These are phyloP conservation scores for Sebastes steindachneri DNA, from an alignment of 2,797 vertebrate genomes.

Conservation along the genomic window DNA sequence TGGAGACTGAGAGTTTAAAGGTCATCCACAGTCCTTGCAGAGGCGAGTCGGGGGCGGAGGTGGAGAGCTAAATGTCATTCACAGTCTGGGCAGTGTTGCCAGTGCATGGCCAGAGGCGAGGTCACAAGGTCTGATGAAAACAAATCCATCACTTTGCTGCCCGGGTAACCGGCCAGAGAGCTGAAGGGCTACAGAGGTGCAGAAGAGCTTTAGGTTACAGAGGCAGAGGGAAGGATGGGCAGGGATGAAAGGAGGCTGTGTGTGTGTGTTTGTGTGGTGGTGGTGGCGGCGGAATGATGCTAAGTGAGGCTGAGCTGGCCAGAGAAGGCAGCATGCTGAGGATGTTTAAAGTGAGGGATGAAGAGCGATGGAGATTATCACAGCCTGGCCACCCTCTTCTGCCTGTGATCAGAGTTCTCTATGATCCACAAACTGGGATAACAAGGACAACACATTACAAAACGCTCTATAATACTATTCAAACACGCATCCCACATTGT, in stretches of 20 bases:
- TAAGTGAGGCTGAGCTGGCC: slow-evolving; percentile 18
- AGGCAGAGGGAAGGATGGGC: slow-evolving; percentile 20
- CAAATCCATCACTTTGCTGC: slow-evolving; percentile 78
- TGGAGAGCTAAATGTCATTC: slow-evolving; percentile 63
- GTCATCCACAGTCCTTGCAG: slow-evolving; percentile 50
- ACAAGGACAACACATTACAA: background rate
- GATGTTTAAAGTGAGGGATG: slow-evolving; percentile 31
- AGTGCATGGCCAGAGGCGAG: slow-evolving; percentile 49
- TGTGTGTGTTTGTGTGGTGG: background rate
- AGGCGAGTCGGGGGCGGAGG: background rate
- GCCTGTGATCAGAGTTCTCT: slow-evolving; percentile 20
- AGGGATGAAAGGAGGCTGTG: slow-evolving; percentile 32
- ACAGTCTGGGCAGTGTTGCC: slow-evolving; percentile 30
- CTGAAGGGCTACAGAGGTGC: slow-evolving; percentile 36
- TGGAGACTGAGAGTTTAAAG: slow-evolving; percentile 65
- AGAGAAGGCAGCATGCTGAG: slow-evolving; percentile 1
- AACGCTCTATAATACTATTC: background rate
- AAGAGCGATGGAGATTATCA: slow-evolving; percentile 33
- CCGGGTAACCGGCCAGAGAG: slow-evolving; percentile 45
- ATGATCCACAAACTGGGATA: slow-evolving; percentile 14
- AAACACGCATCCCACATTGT: background rate
- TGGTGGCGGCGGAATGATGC: background rate
- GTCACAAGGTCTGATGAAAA: slow-evolving; percentile 72
- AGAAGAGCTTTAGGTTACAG: slow-evolving; percentile 29
- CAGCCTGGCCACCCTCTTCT: background rate